Evolutionary conservation across 1,140 invertebrate genomes (phyloP).

Genomic region (Conus ventricosus): DNA sequence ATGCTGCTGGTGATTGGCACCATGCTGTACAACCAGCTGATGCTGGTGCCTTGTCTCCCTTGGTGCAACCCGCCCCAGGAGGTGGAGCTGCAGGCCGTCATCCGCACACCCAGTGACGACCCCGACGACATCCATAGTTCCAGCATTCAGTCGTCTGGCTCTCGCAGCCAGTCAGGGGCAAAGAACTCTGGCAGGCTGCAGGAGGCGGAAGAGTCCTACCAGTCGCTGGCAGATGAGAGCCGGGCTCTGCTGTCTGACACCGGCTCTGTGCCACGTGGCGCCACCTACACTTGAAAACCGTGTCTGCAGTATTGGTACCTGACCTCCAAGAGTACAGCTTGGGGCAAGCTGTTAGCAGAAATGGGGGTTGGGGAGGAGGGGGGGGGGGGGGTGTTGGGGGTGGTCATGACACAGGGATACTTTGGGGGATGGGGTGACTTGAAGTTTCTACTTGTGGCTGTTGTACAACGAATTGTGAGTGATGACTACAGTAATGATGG

Average conservation of each 20-base stretch:
- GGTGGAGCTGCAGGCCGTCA: constrained; percentile 14
- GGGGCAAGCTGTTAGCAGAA: no score
- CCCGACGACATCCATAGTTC: not conserved
- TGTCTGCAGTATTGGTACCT: no score
- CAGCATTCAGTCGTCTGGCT: not conserved
- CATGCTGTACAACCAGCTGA: constrained; percentile 67
- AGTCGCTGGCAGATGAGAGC: constrained; percentile 20
- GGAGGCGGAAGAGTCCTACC: constrained; percentile 39
- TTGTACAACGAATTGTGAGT: no score
- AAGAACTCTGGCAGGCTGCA: not conserved
- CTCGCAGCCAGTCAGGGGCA: not conserved
- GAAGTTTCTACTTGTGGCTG: no score
- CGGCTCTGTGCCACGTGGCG: not conserved
- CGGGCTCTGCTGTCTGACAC: not conserved
- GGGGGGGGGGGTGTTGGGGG: no score
- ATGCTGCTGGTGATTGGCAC: constrained; percentile 70
- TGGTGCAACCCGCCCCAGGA: constrained; percentile 51
- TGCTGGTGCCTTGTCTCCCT: constrained; percentile 62
- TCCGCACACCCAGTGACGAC: not conserved
- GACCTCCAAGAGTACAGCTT: no score
- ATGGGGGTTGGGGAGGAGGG: no score
- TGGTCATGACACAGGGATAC: no score
- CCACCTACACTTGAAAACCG: not conserved
- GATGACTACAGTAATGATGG: no score
- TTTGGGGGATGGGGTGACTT: no score